Evolutionary conservation across 2,113 vertebrate genomes (phyloP).

Genomic region (Rhinolophus sinicus): DNA sequence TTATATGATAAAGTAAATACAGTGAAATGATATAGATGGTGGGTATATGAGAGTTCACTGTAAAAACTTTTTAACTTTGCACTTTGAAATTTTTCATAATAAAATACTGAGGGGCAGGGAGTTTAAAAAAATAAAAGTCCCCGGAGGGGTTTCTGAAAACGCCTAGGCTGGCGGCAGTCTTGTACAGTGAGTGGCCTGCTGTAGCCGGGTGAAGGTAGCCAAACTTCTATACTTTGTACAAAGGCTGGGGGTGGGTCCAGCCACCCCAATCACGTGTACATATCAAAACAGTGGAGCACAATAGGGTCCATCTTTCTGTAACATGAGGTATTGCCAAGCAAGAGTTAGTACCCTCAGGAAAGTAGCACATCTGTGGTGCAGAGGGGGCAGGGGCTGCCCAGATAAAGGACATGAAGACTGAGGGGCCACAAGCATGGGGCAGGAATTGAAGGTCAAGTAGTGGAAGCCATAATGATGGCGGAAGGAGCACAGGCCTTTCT

Average conservation of each 20-base stretch:
- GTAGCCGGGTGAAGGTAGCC: background rate
- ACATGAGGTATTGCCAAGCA: background rate
- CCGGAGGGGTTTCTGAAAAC: background rate
- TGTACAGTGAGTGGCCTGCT: background rate
- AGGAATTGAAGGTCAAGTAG: no score
- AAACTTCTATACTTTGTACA: background rate
- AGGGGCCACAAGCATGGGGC: background rate
- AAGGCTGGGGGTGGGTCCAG: background rate
- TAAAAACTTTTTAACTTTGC: background rate
- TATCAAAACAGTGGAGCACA: background rate
- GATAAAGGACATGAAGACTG: background rate
- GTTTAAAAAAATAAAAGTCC: background rate
- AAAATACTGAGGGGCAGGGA: background rate
- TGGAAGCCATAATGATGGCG: fast-evolving
- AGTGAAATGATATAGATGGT: background rate
- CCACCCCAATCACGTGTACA: background rate
- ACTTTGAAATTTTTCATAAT: background rate
- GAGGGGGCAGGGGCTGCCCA: background rate
- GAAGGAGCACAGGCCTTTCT: no score
- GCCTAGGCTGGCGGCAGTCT: background rate
- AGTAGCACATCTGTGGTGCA: background rate
- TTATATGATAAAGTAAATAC: background rate
- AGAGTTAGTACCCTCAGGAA: background rate
- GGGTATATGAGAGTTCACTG: background rate
- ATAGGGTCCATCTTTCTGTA: background rate